These are phyloP conservation scores for Pygoscelis antarcticus DNA, from an alignment of 2,113 vertebrate species.

Conservation along the genomic window DNA sequence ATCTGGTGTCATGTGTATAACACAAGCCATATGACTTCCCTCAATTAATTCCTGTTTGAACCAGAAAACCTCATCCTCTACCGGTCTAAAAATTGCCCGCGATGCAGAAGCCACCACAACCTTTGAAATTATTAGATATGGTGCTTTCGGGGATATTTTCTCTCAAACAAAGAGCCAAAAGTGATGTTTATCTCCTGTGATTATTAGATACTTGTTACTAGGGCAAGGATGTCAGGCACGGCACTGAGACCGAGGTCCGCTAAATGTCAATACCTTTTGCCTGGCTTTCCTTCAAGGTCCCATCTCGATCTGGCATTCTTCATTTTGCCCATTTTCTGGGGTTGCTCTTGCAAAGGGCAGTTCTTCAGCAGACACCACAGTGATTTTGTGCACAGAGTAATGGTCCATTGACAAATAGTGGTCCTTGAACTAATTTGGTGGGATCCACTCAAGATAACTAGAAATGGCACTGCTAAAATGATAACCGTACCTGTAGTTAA, in stretches of 20 bases:
- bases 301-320: background rate
- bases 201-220: background rate
- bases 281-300: background rate
- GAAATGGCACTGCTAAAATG: background rate
- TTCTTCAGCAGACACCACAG: background rate
- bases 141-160: background rate
- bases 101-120: background rate
- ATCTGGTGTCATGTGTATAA: conserved; percentile 61
- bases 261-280: background rate
- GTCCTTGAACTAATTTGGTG: background rate
- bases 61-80: conserved; percentile 55
- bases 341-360: background rate
- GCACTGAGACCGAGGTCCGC: background rate
- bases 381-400: background rate
- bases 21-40: conserved; percentile 45
- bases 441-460: background rate
- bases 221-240: background rate
- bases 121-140: background rate
- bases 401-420: background rate
- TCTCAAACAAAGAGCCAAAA: background rate
- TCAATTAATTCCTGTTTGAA: conserved; percentile 61
- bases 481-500: background rate
- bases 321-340: background rate
- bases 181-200: background rate
- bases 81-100: background rate